phyloP scores from a whole-genome alignment of 2,113 vertebrate genomes.

The Amia ocellicauda region DNA sequence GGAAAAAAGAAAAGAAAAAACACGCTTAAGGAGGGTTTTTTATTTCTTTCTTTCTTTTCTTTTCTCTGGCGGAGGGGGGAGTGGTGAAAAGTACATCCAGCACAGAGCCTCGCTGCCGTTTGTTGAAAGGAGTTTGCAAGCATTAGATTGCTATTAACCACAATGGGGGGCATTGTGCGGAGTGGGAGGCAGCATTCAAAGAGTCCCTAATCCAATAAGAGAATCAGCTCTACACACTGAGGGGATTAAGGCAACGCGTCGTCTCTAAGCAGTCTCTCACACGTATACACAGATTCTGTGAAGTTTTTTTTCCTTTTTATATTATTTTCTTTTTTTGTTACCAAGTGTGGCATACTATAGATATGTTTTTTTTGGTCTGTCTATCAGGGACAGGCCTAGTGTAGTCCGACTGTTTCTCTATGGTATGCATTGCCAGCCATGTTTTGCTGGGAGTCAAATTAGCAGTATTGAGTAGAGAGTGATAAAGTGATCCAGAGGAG shows the following conservation, averaged over 20 bases:
- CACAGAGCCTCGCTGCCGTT: background rate
- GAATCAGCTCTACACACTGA: background rate
- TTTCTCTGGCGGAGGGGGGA: background rate
- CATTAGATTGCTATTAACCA: slow-evolving; percentile 1
- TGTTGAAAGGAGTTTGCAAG: slow-evolving; percentile 3
- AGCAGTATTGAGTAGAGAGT: no score
- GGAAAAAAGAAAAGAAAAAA: slow-evolving; percentile 1
- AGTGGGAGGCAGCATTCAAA: background rate
- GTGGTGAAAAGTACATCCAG: slow-evolving; percentile 7
- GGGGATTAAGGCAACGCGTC: background rate
- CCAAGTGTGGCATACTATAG: background rate
- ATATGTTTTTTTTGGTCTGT: no score
- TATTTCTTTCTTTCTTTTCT: background rate
- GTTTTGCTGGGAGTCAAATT: no score
- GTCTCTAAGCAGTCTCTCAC: background rate
- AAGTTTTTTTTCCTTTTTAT: background rate
- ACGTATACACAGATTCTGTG: background rate
- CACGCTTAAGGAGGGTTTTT: background rate
- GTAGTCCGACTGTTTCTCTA: no score
- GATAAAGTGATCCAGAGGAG: no score
- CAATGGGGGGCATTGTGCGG: background rate
- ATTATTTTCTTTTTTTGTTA: background rate
- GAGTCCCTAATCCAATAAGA: slow-evolving; percentile 2
- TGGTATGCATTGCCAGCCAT: no score
- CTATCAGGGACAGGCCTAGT: no score